Evolutionary conservation across 2,888 invertebrate genomes (phyloP).

Genomic region (Cryptocheilus praepositus): DNA sequence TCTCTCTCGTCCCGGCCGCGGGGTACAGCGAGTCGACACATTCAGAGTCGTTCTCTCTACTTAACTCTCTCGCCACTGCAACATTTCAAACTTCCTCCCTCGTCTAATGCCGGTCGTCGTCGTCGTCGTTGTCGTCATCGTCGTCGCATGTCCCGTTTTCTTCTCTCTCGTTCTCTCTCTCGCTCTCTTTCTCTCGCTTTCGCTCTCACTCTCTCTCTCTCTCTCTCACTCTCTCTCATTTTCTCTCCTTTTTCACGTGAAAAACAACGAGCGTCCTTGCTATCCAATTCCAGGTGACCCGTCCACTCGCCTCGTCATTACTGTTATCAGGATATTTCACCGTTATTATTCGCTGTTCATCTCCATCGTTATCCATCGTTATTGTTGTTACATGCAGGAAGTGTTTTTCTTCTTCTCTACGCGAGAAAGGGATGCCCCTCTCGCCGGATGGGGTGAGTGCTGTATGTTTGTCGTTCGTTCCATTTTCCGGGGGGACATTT

Average conservation of each 20-base stretch:
- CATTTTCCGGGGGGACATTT: slow-evolving; percentile 47
- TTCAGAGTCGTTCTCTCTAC: slow-evolving; percentile 30
- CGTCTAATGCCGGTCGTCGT: background rate
- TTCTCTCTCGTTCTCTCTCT: slow-evolving; percentile 20
- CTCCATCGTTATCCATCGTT: slow-evolving; percentile 4
- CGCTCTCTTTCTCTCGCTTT: slow-evolving; percentile 12
- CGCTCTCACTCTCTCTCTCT: slow-evolving; percentile 22
- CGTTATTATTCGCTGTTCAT: slow-evolving; percentile 24
- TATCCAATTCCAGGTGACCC: slow-evolving; percentile 29
- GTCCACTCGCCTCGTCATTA: slow-evolving; percentile 23
- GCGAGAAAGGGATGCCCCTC: slow-evolving; percentile 47
- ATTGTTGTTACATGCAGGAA: slow-evolving; percentile 65
- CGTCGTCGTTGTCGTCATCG: background rate
- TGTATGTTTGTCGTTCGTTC: slow-evolving; percentile 38
- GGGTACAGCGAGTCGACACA: slow-evolving; percentile 52
- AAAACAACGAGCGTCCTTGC: slow-evolving; percentile 52
- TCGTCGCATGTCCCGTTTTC: background rate
- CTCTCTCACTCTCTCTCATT: slow-evolving; percentile 27
- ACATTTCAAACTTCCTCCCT: background rate
- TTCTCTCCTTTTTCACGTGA: too few species aligned
- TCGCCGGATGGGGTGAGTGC: slow-evolving; percentile 48
- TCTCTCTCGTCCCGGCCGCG: slow-evolving; percentile 41
- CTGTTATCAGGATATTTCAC: slow-evolving; percentile 8
- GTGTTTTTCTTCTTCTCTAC: slow-evolving; percentile 68
- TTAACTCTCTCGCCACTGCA: background rate